Conservation (phyloP, 1,140 invertebrate genomes). For the Aradophagus sp. region DNA sequence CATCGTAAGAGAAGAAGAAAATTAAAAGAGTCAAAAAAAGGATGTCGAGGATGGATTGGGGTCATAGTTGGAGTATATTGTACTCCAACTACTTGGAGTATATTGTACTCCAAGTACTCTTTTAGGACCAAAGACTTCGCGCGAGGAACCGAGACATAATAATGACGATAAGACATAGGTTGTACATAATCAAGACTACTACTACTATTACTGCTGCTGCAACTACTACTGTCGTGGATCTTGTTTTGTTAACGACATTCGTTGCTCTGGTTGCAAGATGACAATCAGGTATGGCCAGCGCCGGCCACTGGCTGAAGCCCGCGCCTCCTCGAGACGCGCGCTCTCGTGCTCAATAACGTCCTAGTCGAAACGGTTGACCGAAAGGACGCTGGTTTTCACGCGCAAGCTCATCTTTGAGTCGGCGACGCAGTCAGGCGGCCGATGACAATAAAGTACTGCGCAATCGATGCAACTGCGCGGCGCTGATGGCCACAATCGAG, state of each 20-base stretch:
- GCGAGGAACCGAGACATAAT: constrained; percentile 46
- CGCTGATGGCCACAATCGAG: background rate
- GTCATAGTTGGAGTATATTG: too few species aligned
- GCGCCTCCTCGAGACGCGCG: constrained; percentile 19
- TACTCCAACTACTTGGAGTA: too few species aligned
- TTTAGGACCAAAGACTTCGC: constrained; percentile 49
- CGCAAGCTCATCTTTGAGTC: background rate
- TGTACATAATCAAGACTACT: constrained; percentile 56
- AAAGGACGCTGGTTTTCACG: constrained; percentile 15
- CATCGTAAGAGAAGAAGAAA: too few species aligned
- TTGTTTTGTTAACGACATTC: constrained; percentile 56
- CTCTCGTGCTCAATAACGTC: constrained; percentile 25
- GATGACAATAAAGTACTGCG: constrained; percentile 16
- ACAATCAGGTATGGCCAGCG: constrained; percentile 59
- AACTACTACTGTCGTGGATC: constrained; percentile 42
- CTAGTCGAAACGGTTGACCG: constrained; percentile 21
- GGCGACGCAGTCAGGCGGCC: background rate
- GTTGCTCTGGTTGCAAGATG: constrained; percentile 55
- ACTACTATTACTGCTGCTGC: constrained; percentile 48
- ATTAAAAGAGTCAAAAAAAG: too few species aligned
- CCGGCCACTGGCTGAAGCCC: constrained; percentile 50
- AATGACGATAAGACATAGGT: constrained; percentile 58
- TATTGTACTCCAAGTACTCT: too few species aligned
- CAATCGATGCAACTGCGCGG: constrained; percentile 5
- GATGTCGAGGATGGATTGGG: too few species aligned